Evolutionary conservation across 2,888 invertebrate genomes (phyloP), one percentile per base, ranked within the genome.

Genomic region (Unio pictorum): DNA sequence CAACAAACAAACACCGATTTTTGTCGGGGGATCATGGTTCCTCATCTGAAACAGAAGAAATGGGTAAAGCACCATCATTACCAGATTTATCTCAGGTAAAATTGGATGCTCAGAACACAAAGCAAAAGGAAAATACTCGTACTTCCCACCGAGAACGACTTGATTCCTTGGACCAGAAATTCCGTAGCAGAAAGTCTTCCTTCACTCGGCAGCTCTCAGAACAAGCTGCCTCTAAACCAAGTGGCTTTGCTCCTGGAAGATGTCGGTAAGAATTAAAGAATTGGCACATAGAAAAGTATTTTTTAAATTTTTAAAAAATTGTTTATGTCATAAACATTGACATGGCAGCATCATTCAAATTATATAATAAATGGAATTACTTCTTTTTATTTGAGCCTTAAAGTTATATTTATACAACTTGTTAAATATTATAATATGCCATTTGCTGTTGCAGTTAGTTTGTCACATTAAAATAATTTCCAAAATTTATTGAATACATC

Each of bases 161-260:
- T 5, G 80, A 79, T 4, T 81, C 80, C 17, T 61, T 80, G 56
- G 80, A 80, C 62, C 76, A 78, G 55, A 72, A 71, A 57, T 70
- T 74, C 54, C 63, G 70, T 26, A 66, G 69, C 7, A 72, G 79
- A 68, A 71, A 73, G 61, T 72, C 74, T n/a, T 76, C 81, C 3
- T 66, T 81, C 26, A 80, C 83, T 8, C 71, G 82, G 34, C 84
- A 84, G 73, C 66, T 79, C 61, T 73, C 78, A 30, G 82, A 81
- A 56, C 74, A 73, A 55, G 64, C 72, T 59, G 68, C 68, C 45
- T 66, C 66, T 11, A 61, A 74, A 68, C 79, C 76, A 64, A 76
- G 68, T 15, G 61, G 75, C 18, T 60, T 75, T n/a, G 75, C 75
- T 55, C 84, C 84, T 26, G 82, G 81, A 34, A 82, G 86, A 74